Percentiles rank a stretch among this genome's conserved stretches.
These are phyloP conservation scores for Lophius americanus DNA, from an alignment of 2,797 vertebrate genomes.

Conservation along the genomic window DNA sequence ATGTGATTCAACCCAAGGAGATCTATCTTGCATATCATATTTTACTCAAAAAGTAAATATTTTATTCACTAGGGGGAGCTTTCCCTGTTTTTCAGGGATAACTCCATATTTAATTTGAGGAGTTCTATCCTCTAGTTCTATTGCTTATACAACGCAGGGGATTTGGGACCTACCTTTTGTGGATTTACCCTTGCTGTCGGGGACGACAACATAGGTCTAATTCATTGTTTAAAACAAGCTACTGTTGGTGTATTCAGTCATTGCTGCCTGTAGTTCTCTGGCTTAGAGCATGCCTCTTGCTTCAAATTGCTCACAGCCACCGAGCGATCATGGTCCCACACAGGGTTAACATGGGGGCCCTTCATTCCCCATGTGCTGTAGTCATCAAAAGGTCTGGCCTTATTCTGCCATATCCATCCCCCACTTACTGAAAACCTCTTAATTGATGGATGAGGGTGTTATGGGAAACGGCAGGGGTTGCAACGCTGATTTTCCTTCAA, in stretches of 20 bases:
- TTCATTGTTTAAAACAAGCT: conserved; percentile 23
- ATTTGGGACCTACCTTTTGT: too few species aligned
- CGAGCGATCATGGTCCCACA: conserved; percentile 48
- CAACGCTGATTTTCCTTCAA: conserved; percentile 91
- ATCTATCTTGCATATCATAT: too few species aligned
- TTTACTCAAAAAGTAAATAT: too few species aligned
- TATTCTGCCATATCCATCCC: conserved; percentile 82
- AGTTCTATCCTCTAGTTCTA: too few species aligned
- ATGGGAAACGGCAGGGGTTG: conserved; percentile 88
- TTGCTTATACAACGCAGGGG: too few species aligned
- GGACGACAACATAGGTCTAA: too few species aligned
- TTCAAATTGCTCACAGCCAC: conserved; percentile 40
- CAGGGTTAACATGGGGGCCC: conserved; percentile 27
- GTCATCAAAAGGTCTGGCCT: conserved; percentile 69
- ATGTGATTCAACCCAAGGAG: too few species aligned
- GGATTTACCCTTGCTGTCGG: too few species aligned
- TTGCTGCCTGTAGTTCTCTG: conserved; percentile 10
- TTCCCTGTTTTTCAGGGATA: too few species aligned
- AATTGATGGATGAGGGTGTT: conserved; percentile 93
- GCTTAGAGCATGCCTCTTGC: conserved; percentile 31
- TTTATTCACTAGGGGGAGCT: too few species aligned
- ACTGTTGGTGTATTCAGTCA: conserved; percentile 6
- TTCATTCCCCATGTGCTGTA: conserved; percentile 47
- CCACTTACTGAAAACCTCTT: conserved; percentile 83
- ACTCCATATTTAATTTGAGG: conserved; percentile 11